These are phyloP conservation scores for Vulpes lagopus DNA, from an alignment of 2,113 vertebrate genomes.

Conservation along the genomic window DNA sequence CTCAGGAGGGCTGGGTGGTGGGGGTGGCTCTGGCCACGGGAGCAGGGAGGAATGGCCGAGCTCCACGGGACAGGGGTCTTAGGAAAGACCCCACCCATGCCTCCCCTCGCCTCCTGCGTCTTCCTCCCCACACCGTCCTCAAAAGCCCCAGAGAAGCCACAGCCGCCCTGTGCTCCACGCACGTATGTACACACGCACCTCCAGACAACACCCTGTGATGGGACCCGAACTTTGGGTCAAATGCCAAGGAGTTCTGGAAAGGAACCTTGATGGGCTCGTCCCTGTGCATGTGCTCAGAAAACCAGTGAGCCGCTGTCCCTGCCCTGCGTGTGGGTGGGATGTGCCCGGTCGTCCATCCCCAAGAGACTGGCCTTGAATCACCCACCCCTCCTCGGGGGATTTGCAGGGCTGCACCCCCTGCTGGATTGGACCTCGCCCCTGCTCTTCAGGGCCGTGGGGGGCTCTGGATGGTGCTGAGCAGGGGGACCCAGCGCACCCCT, in stretches of 20 bases:
- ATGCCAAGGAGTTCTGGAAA: neutral
- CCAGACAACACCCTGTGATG: rapidly evolving
- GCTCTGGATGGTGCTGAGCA: rapidly evolving
- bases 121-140: no score
- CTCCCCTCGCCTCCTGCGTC: rapidly evolving
- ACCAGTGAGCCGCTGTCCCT: rapidly evolving
- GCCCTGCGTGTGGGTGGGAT: rapidly evolving
- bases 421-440: neutral
- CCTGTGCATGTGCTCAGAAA: neutral
- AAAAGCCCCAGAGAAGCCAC: rapidly evolving
- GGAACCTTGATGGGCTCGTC: neutral
- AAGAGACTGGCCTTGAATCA: rapidly evolving
- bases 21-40: rapidly evolving
- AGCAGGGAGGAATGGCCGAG: rapidly evolving
- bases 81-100: rapidly evolving
- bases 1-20: rapidly evolving
- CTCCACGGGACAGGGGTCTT: neutral
- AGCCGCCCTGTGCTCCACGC: rapidly evolving
- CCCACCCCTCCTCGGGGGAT: neutral
- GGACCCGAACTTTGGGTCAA: neutral
- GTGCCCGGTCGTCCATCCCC: rapidly evolving
- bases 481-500: rapidly evolving
- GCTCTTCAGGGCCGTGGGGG: rapidly evolving
- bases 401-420: neutral
- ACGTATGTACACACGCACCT: neutral